Evolutionary conservation across 2,888 invertebrate genomes (phyloP).

Genomic region (Acheta domesticus): DNA sequence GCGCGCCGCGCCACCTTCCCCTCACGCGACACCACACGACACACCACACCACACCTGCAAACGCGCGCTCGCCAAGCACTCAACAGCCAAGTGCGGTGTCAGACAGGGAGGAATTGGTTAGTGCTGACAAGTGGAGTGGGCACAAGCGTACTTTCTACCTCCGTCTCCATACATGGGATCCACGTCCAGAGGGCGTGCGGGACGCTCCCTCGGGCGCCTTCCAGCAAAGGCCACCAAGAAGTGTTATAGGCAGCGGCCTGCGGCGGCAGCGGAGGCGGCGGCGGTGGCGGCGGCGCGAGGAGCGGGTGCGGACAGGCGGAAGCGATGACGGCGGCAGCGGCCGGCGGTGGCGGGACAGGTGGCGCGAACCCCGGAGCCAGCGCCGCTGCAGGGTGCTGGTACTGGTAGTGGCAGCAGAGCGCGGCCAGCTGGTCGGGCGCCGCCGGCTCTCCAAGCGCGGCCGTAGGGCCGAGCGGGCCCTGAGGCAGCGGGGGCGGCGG

Average conservation of each 20-base stretch:
- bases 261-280: constrained; percentile 26
- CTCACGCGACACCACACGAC: too few relatives aligned
- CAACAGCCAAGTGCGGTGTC: too few relatives aligned
- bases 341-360: constrained; percentile 23
- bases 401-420: constrained; percentile 44
- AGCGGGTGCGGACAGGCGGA: not conserved
- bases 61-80: too few relatives aligned
- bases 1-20: too few relatives aligned
- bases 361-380: not conserved
- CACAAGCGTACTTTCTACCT: not conserved
- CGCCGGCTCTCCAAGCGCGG: constrained; percentile 38
- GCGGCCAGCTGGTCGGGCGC: not conserved
- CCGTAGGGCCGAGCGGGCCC: constrained; percentile 39
- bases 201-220: constrained; percentile 42
- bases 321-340: constrained; percentile 23
- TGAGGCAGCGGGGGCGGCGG: constrained; percentile 40
- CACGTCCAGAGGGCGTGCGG: constrained; percentile 28
- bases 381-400: constrained; percentile 35
- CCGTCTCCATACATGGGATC: constrained; percentile 29
- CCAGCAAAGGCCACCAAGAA: constrained; percentile 49
- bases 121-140: too few relatives aligned
- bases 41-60: too few relatives aligned
- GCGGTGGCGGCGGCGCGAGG: not conserved
- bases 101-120: too few relatives aligned
- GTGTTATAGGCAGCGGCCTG: constrained; percentile 62